These are phyloP conservation scores for Pao palembangensis DNA, from an alignment of 2,113 vertebrate genomes.

Conservation along the genomic window DNA sequence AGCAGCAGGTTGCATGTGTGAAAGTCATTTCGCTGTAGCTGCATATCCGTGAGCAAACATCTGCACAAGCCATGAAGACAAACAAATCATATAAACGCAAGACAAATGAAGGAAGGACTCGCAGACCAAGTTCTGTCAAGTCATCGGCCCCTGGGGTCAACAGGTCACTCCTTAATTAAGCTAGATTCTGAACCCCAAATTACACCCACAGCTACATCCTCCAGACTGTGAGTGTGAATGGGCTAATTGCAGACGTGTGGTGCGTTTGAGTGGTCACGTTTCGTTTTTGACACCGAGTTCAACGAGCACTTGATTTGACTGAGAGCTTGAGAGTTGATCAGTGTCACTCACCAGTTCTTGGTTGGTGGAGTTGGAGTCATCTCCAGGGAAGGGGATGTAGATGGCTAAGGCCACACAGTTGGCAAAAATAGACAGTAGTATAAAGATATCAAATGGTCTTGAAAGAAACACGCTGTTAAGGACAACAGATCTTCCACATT, in stretches of 20 bases:
- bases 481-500: constrained; percentile 35
- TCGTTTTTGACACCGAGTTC: too few species aligned
- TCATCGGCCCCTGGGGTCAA: too few species aligned
- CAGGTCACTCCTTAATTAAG: too few species aligned
- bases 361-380: constrained; percentile 99
- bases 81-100: too few species aligned
- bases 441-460: constrained; percentile 99
- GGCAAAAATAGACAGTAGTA: constrained; percentile 99
- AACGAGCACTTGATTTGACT: too few species aligned
- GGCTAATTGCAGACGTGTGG: too few species aligned
- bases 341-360: constrained; percentile 94
- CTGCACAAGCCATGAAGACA: background rate
- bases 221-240: too few species aligned
- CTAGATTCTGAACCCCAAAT: too few species aligned
- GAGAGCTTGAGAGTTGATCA: background rate
- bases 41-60: constrained; percentile 1
- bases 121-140: too few species aligned
- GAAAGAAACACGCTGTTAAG: constrained; percentile 76
- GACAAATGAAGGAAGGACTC: too few species aligned
- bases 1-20: constrained; percentile 2
- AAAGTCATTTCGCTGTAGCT: background rate
- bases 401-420: constrained; percentile 99
- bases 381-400: constrained; percentile 99
- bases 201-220: too few species aligned
- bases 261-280: too few species aligned